phyloP scores from a whole-genome alignment of 2,113 vertebrate species.

The Bucco capensis region DNA sequence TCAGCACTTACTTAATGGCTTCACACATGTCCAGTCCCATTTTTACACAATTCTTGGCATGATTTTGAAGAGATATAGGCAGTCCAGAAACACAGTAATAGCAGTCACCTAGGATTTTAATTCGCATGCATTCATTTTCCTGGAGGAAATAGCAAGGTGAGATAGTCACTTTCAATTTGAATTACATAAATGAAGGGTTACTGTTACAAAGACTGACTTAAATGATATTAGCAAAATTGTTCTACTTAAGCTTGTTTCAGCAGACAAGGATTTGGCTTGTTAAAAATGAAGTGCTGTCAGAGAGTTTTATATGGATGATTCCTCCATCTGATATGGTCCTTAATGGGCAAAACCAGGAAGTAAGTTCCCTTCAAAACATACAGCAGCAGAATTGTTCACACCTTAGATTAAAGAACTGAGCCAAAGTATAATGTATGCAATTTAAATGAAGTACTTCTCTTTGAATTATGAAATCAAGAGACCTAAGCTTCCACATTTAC shows the following conservation, averaged over 20 bases:
- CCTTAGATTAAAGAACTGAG: not conserved
- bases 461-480: not conserved
- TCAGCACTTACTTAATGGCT: slow-evolving; percentile 91
- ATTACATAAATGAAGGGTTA: not conserved
- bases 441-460: not conserved
- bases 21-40: slow-evolving; percentile 99
- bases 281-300: not conserved
- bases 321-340: not conserved
- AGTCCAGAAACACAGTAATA: slow-evolving; percentile 98
- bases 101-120: slow-evolving; percentile 97
- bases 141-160: slow-evolving; percentile 53
- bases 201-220: not conserved
- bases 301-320: not conserved
- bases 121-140: slow-evolving; percentile 99
- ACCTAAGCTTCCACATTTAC: not conserved
- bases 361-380: not conserved
- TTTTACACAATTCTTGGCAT: slow-evolving; percentile 97
- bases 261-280: not conserved
- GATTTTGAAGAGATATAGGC: slow-evolving; percentile 92
- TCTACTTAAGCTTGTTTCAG: not conserved
- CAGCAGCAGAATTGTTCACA: not conserved
- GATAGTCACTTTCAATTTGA: not conserved
- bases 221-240: not conserved
- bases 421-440: not conserved
- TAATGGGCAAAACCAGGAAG: not conserved